phyloP scores from a whole-genome alignment of 2,888 invertebrate genomes.

The Xanthorhoe designata region DNA sequence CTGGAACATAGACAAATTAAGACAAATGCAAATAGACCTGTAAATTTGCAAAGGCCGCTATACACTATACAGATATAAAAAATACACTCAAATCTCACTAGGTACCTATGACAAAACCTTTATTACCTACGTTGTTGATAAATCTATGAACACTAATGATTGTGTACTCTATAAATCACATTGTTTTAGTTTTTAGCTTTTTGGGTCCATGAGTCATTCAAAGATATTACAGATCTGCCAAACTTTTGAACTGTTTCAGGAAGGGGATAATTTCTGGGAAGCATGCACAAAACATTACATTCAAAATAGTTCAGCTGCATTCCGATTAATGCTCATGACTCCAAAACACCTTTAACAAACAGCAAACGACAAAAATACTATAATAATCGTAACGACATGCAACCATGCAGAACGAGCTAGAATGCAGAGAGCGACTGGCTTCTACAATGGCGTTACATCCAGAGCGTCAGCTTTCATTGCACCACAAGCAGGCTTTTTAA shows the following conservation, averaged over 20 bases:
- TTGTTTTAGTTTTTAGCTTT: background rate
- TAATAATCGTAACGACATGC: constrained; percentile 34
- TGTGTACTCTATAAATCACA: background rate
- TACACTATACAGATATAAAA: background rate
- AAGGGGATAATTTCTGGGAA: background rate
- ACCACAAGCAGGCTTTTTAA: constrained; percentile 8
- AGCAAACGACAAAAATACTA: constrained; percentile 1
- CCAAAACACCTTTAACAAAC: background rate
- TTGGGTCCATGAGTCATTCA: background rate
- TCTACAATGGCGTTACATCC: constrained; percentile 13
- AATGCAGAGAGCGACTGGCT: constrained; percentile 41
- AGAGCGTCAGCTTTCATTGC: constrained; percentile 9
- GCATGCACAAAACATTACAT: constrained; percentile 12
- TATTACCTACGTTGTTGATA: background rate
- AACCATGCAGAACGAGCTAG: constrained; percentile 50
- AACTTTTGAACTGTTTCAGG: background rate
- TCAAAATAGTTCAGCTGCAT: constrained; percentile 2
- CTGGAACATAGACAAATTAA: constrained; percentile 88
- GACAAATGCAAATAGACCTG: constrained; percentile 24
- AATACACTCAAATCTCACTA: background rate
- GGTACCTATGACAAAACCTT: background rate
- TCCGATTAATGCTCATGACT: constrained; percentile 8
- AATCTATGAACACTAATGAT: background rate
- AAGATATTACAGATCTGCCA: background rate
- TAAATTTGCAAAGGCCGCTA: background rate